Evolutionary conservation across 2,797 vertebrate species (phyloP).

Genomic region (Tachyglossus aculeatus): DNA sequence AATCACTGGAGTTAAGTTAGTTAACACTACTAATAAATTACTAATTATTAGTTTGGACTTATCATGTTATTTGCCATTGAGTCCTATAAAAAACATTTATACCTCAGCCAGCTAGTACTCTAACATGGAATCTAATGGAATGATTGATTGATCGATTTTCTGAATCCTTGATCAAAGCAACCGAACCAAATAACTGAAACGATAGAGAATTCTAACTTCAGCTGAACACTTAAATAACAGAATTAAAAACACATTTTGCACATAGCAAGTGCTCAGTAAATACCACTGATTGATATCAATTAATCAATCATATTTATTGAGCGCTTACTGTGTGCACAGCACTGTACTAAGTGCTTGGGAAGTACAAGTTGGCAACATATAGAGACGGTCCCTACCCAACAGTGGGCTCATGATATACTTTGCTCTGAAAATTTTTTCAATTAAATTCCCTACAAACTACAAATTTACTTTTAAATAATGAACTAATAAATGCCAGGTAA

Average conservation of each 20-base stretch:
- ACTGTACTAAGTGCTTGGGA: no score
- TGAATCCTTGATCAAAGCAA: conserved; percentile 3
- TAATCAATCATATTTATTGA: no score
- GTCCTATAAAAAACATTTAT: no score
- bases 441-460: not conserved
- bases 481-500: no score
- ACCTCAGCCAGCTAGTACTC: not conserved
- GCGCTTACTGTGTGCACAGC: no score
- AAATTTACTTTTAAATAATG: conserved; percentile 14
- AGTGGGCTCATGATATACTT: no score
- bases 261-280: no score
- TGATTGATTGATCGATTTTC: not conserved
- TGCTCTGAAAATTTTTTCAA: not conserved
- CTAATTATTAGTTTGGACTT: conserved; percentile 28
- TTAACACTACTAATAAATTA: no score
- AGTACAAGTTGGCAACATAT: no score
- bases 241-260: not conserved
- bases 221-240: not conserved
- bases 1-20: conserved; percentile 23
- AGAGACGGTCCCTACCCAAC: no score
- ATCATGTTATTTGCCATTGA: not conserved
- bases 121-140: conserved; percentile 9
- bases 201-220: not conserved
- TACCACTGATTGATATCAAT: no score
- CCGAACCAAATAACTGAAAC: not conserved